Conservation (phyloP, 1,140 invertebrate genomes). For the Cherax destructor region DNA sequence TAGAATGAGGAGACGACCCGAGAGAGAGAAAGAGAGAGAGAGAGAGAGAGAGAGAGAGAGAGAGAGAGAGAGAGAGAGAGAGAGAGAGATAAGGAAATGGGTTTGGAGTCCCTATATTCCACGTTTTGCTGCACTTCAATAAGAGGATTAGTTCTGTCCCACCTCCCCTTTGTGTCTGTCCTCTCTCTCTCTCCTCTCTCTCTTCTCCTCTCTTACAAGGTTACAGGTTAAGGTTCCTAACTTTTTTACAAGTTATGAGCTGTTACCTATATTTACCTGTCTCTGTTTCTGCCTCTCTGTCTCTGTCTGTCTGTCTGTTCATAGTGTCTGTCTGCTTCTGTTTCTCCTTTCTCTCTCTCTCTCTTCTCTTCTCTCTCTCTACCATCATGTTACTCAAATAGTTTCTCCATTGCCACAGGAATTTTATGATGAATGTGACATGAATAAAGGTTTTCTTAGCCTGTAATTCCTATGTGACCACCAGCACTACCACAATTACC, state of each 20-base stretch:
- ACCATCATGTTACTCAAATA: too few relatives aligned
- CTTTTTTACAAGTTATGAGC: too few relatives aligned
- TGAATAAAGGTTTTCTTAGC: too few relatives aligned
- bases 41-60: background rate
- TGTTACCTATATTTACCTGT: too few relatives aligned
- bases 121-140: slow-evolving; percentile 55
- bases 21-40: background rate
- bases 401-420: too few relatives aligned
- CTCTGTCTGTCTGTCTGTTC: slow-evolving; percentile 27
- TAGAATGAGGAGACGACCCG: background rate
- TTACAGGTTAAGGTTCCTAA: too few relatives aligned
- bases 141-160: slow-evolving; percentile 31
- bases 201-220: background rate
- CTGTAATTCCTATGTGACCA: too few relatives aligned
- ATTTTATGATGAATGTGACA: too few relatives aligned
- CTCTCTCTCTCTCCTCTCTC: slow-evolving; percentile 27
- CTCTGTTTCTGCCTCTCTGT: too few relatives aligned
- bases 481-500: too few relatives aligned
- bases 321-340: background rate
- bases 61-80: background rate
- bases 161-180: slow-evolving; percentile 22
- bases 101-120: slow-evolving; percentile 39
- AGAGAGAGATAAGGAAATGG: background rate
- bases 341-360: slow-evolving; percentile 18
- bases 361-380: background rate